Base-by-base conservation (phyloP, 2,797 vertebrate genomes). In the Podarcis siculus region DNA sequence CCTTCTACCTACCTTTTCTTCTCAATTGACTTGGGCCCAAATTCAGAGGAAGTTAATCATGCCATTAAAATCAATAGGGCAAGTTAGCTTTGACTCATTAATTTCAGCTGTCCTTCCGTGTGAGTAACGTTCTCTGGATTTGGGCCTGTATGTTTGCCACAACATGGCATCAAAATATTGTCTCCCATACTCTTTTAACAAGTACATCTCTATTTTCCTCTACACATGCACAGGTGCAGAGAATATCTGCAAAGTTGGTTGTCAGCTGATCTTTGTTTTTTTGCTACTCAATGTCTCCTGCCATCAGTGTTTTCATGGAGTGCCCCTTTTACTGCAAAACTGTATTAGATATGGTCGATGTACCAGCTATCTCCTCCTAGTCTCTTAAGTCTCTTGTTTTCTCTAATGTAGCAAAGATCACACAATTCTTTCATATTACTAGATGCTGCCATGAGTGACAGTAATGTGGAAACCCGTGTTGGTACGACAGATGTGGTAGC, bases 381-480 rank as follows among this genome's bases (percentile, higher is more conserved):
- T 55, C 83, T 71, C 85, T 90, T 88, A 85, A 39, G 61, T 64
- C 3, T 2, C 67, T 83, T 71, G 7, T 89, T 93, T 81, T n/a
- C 89, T 89, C 91, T 94, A 83, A 83, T 82, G 64, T 86, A 73
- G 37, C 79, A 89, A 69, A 27, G 61, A 64, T 86, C 90, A 72
- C 42, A 91, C 91, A 90, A 55, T 92, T 91, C 5, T 93, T 0
- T 82, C 76, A 32, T 90, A 79, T 91, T 95, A 6, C 67, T 82
- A 98, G 98, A 99, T 90, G 95, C 97, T 78, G 95, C 96, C 85
- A 85, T 97, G 92, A 96, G 92, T 92, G 98, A 98, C 0, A 93
- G 96, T 90, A 98, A 98, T 85, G 27, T 97, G 88, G 98, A 99
- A 95, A 96, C 93, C n/a, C 97, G 95, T 71, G 91, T 95, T 89